Base-by-base conservation (phyloP, 92 coral and sea anemone species). In the Porites divaricata region DNA sequence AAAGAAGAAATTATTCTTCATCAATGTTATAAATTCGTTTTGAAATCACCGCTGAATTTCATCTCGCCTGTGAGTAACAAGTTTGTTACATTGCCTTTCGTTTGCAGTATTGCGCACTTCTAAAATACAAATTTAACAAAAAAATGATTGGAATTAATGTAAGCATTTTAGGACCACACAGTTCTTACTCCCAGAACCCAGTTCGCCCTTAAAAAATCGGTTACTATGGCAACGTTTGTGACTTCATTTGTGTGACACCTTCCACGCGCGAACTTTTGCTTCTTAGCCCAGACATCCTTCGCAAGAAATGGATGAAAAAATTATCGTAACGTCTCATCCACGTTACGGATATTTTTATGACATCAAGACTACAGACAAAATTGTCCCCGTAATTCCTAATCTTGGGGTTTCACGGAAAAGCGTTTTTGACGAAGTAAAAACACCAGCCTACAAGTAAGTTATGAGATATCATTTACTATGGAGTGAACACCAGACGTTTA, bases 361-460 rank as follows among this genome's bases (percentile, higher is more conserved):
- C 63, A 75, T 91, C 79, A 86, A 81, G 57, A 80, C 82, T 10
- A 79, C 83, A 28, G 71, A 70, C 26, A 62, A 75, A 25, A 67
- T 83, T 2, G 95, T 94, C 3, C 45, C 89, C 9, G 50, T 75
- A n/a, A 91, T 94, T 24, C 94, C 95, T 52, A 82, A 91, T 17
- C 79, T 95, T 10, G 97, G 98, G 1, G 53, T 80, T 6, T 66
- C 77, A 0, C 78, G 98, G n/a, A 74, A 68, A 12, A 95, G 95
- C 58, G 93, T 90, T 14, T 92, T 93, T 61, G 95, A 89, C 69
- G 93, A 91, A 79, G 91, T 94, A 10, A 78, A 79, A 67, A 86
- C 89, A 28, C 98, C 98, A 5, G 99, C 99, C 8, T 93, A 93
- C 93, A 97, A 92, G 99, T 97, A 72, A 97, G 97, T 80, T 25